Percentiles rank a stretch among this genome's conserved stretches.
Evolutionary conservation across 2,797 vertebrate genomes (phyloP).

Genomic region (Arrhamphus sclerolepis): DNA sequence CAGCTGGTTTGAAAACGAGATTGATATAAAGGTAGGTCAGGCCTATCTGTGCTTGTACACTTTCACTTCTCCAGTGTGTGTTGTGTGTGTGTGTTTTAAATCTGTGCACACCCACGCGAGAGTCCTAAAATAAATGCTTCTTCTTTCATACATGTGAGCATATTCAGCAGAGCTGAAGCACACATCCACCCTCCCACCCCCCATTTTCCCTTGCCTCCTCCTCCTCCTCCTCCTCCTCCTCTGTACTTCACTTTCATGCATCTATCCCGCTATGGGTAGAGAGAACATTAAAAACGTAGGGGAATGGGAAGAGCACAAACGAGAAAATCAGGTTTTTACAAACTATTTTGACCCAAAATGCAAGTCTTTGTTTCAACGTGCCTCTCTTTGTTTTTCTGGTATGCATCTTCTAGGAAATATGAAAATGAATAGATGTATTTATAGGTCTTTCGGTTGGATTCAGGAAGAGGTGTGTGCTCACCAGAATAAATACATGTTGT

Average conservation of each 20-base stretch:
- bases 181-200: constrained; percentile 68
- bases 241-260: constrained; percentile 41
- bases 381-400: not conserved
- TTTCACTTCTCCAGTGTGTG: constrained; percentile 44
- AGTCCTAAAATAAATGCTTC: constrained; percentile 82
- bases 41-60: constrained; percentile 50
- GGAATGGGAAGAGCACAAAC: constrained; percentile 11
- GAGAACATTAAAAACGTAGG: constrained; percentile 25
- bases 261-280: constrained; percentile 45
- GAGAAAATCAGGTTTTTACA: constrained; percentile 6
- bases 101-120: constrained; percentile 75
- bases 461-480: not conserved
- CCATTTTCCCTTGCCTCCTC: constrained; percentile 39
- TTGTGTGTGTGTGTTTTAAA: constrained; percentile 55
- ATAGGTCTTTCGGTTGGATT: not conserved
- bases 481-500: too few relatives aligned
- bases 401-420: not conserved
- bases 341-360: not conserved
- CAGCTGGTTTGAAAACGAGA: constrained; percentile 65
- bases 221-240: constrained; percentile 49
- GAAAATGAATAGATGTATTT: too few relatives aligned
- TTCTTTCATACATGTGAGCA: constrained; percentile 81
- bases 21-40: constrained; percentile 73
- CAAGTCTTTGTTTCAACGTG: not conserved
- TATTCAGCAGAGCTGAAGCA: constrained; percentile 76